Base-by-base conservation (phyloP, 2,113 vertebrate genomes). In the Polypterus bichir region DNA sequence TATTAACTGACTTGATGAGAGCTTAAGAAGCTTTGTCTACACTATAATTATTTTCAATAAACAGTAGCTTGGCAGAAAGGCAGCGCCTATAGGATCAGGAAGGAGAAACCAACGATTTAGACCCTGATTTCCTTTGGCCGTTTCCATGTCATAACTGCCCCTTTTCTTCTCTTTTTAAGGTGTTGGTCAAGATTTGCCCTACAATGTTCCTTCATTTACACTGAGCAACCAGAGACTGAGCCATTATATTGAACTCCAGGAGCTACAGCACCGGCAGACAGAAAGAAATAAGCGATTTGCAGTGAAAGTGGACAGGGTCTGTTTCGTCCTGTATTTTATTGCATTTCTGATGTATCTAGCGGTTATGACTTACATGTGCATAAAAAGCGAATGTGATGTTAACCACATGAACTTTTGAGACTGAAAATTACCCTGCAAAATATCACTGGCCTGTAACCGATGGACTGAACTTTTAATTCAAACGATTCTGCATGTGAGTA, bases 241-340 rank as follows among this genome's bases (percentile, higher is more conserved):
- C 4, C 57, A 55, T 7, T 69, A 80, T 64, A 61, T 87, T 62
- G 68, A 83, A 4, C 65, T 47, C 45, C 8, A 69, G 9, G 51
- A 72, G 0, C n/a, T 60, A 10, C 44, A 70, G 1, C 49, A 71
- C 1, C 4, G 4, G 5, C 45, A 77, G 44, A 61, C 2, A 4
- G 11, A 71, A 6, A 63, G 8, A 9, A 3, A 54, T 7, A 5
- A 59, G 27, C 27, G 3, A 3, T 46, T 78, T 57, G 83, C 78
- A 3, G n/a, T 71, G 47, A 65, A 9, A 5, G 0, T 79, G 44
- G 82, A 86, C 65, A 73, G 64, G 61, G 54, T 59, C n/a, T 73
- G 67, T 64, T 79, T 81, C 56, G 71, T 68, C 60, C 1, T 75
- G 9, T 83, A 83, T 65, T 57, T 78, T 0, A 3, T 60, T 46